Conservation (phyloP, 1,140 invertebrate species). For the Hylaeus anthracinus region DNA sequence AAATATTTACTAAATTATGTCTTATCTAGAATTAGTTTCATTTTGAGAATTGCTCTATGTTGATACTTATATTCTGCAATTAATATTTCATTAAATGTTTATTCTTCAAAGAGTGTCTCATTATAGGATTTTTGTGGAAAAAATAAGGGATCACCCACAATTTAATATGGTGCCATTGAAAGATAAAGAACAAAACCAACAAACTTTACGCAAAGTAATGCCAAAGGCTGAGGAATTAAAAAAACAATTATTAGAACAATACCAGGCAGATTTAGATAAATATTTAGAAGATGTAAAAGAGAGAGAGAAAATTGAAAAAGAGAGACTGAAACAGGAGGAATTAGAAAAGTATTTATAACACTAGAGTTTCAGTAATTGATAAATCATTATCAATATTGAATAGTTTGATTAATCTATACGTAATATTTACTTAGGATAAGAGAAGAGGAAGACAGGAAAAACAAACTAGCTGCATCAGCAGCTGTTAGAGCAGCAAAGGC, state of each 20-base stretch:
- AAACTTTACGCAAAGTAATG: slow-evolving; percentile 89
- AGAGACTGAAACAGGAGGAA: slow-evolving; percentile 76
- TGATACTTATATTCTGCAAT: too few species aligned
- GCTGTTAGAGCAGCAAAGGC: slow-evolving; percentile 60
- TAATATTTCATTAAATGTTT: not conserved
- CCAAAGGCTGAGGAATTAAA: slow-evolving; percentile 94
- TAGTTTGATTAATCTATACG: slow-evolving; percentile 13
- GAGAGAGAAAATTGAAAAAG: slow-evolving; percentile 71
- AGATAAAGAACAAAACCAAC: slow-evolving; percentile 86
- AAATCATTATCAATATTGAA: not conserved
- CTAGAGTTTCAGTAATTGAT: slow-evolving; percentile 32
- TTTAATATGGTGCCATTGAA: slow-evolving; percentile 86
- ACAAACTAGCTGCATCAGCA: slow-evolving; percentile 65
- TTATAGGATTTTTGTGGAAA: slow-evolving; percentile 92
- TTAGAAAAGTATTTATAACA: slow-evolving; percentile 65
- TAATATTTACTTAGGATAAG: slow-evolving; percentile 62
- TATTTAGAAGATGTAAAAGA: slow-evolving; percentile 83
- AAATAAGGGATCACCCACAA: slow-evolving; percentile 92
- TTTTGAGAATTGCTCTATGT: too few species aligned
- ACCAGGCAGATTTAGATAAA: slow-evolving; percentile 87
- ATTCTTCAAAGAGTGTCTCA: slow-evolving; percentile 22
- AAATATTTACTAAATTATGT: too few species aligned
- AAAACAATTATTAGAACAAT: slow-evolving; percentile 87
- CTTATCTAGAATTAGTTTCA: too few species aligned
- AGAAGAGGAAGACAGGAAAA: slow-evolving; percentile 74